Conservation (phyloP, 2,113 vertebrate species). For the Xenus cinereus region DNA sequence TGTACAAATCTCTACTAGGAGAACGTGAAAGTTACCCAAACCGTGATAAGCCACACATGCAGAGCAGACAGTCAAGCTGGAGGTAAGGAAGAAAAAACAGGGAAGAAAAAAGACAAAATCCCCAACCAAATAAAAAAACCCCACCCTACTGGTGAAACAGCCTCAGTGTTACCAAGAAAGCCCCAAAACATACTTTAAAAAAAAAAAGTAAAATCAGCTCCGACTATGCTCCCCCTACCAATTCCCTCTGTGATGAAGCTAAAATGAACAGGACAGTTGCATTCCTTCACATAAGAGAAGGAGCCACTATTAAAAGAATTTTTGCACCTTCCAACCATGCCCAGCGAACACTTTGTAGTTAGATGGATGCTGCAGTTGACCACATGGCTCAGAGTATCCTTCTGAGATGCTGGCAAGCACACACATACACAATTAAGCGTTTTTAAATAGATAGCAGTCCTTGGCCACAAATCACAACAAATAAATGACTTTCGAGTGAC, state of each 20-base stretch:
- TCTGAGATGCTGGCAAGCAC: not conserved
- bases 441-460: not conserved
- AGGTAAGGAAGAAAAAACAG: not conserved
- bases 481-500: not conserved
- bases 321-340: not conserved
- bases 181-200: not conserved
- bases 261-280: not conserved
- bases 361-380: not conserved
- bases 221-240: not conserved
- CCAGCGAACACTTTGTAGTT: not conserved
- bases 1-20: not conserved
- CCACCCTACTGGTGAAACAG: not conserved
- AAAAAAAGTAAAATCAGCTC: not conserved
- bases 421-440: not conserved
- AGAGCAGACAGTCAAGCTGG: not conserved
- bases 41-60: not conserved
- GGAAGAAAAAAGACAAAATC: not conserved
- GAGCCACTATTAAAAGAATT: not conserved
- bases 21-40: not conserved
- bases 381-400: not conserved
- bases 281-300: not conserved
- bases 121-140: rapidly evolving
- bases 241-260: not conserved
- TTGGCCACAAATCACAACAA: not conserved
- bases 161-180: not conserved